Conservation (phyloP, 1,140 invertebrate species). For the Zeugodacus cucurbitae region DNA sequence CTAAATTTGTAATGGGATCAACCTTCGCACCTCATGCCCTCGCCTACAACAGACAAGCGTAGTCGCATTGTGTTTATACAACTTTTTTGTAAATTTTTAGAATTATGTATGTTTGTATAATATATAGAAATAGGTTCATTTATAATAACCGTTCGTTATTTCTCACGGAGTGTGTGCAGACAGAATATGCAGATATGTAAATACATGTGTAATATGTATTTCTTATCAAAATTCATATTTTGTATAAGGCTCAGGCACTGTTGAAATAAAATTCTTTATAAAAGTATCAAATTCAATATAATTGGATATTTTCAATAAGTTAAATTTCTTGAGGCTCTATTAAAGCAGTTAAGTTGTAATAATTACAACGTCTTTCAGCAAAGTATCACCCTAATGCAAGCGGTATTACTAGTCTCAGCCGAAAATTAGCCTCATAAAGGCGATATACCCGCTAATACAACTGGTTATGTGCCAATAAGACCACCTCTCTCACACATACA, state of each 20-base stretch:
- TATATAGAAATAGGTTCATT: not conserved
- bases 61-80: not conserved
- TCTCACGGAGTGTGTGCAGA: not conserved
- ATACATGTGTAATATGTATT: not conserved
- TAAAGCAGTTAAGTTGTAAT: not conserved
- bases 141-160: conserved; percentile 4
- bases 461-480: not conserved
- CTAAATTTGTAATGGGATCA: conserved; percentile 7
- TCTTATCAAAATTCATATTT: not conserved
- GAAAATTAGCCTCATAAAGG: not conserved
- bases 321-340: not conserved
- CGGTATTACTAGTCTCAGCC: not conserved
- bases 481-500: not conserved
- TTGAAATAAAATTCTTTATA: too few species aligned
- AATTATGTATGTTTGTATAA: not conserved
- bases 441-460: not conserved
- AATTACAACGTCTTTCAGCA: too few species aligned
- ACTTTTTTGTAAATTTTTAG: not conserved
- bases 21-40: conserved; percentile 8
- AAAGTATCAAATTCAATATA: too few species aligned
- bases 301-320: not conserved
- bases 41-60: not conserved
- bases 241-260: not conserved
- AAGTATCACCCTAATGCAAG: too few species aligned
- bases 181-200: not conserved